Base-by-base conservation (phyloP, 2,797 vertebrate genomes). In the Sebastes iracundus region DNA sequence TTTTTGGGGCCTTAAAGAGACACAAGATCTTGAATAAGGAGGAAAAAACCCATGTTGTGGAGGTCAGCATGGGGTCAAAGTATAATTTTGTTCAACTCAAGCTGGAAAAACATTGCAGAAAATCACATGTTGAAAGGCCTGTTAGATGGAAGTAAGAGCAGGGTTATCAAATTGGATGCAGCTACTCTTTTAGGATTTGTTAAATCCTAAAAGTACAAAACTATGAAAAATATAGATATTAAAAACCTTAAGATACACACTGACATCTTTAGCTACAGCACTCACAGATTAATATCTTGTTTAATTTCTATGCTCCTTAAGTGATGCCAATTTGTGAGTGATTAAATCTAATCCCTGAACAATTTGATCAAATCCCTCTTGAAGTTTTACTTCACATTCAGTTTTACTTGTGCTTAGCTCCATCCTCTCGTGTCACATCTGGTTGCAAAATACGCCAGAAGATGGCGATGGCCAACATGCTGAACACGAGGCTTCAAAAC, bases 401-500 rank as follows among this genome's bases (percentile, higher is more conserved):
- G n/a, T 71, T 56, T 58, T 3, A 38, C 30, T 70, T 49, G 46
- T 49, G 16, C 46, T 49, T 49, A 4, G 18, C 46, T 49, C 46
- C 46, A 49, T 20, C 2, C 18, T 49, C 18, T 49, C 18, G 16
- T 49, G 46, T 49, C 46, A 53, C 52, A 0, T 53, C 52, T 53
- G 9, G 1, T 53, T 53, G 10, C 18, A 20, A 52, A 46, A 42
- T 0, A 16, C 6, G 2, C 13, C 14, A 46, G 0, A 13, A 46
- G 38, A 46, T 46, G 42, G 42, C 16, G 0, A 49, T 0, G 7
- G 0, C 18, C 0, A 49, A 49, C 20, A 49, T 49, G 46, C 46
- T 49, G 18, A 49, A 49, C 46, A 0, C 0, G 46, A 49, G 52
- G 52, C 52, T 0, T 53, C 52, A 53, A 53, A 53, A 53, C 2